Evolutionary conservation across 2,797 vertebrate species (phyloP), one percentile per base, ranked within the genome.

Genomic region (Discoglossus pictus): DNA sequence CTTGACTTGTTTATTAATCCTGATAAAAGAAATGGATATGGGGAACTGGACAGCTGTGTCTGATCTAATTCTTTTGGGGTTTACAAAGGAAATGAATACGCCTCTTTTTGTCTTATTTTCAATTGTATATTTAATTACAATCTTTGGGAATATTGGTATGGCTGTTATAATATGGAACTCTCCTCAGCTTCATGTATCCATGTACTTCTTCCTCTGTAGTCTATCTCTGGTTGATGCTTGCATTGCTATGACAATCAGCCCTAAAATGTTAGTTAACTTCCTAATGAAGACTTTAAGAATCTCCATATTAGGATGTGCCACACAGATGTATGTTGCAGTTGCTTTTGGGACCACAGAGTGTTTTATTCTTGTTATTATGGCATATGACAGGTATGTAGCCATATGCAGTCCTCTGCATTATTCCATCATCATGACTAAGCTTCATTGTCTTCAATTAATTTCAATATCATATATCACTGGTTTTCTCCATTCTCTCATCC

Each of bases 151-250:
- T 8, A 15, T 56, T 42, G 35, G 53, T 6, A 56, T 56, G 53
- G 38, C 53, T 13, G 13, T 42, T 3, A 56, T 40, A 3, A 56
- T 56, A 24, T 25, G 20, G 53, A 56, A 17, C 6, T 40, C 53
- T 40, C 53, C 53, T 24, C 53, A 42, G 13, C 36, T 56, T 25
- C 53, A 56, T 36, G 42, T 20, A 16, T 18, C 53, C 18, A 56
- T 56, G 53, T 56, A 56, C 36, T 40, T 56, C 13, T 56, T 56
- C 20, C 36, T 56, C 18, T 56, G 40, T 16, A 55, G 39, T 23
- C 12, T 55, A 12, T 38, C 34, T 13, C 18, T 55, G 16, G 13
- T 55, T 12, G 20, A 56, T 56, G 53, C 12, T 35, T 38, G 35
- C 7, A 15, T 56, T 25, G 18, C 53, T 9, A 40, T 36, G n/a